Conservation (phyloP, 2,113 vertebrate genomes). For the Bettongia penicillata region DNA sequence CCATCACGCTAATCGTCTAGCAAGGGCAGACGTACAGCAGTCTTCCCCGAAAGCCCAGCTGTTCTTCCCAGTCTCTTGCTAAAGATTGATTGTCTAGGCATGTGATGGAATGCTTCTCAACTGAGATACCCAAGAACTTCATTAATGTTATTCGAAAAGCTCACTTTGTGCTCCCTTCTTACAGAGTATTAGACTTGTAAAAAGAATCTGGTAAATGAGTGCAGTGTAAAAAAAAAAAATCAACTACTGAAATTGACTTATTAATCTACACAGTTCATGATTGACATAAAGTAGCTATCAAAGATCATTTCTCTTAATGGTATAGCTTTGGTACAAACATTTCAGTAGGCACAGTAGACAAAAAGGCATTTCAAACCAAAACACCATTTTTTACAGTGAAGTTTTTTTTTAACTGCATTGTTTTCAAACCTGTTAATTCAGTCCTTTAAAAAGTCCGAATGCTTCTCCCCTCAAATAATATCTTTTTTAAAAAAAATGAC, state of each 20-base stretch:
- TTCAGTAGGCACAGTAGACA: not conserved
- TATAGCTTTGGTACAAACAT: not conserved
- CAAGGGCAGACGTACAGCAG: constrained; percentile 87
- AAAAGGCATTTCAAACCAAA: not conserved
- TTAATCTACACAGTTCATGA: not conserved
- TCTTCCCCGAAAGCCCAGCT: constrained; percentile 84
- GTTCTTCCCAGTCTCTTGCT: constrained; percentile 75
- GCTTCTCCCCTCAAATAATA: not conserved
- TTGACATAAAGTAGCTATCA: not conserved
- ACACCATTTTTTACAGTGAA: rapidly evolving
- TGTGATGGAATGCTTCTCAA: constrained; percentile 89
- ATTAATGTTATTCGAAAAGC: constrained; percentile 56
- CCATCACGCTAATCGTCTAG: constrained; percentile 90
- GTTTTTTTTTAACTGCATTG: not conserved
- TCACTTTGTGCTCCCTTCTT: constrained; percentile 28
- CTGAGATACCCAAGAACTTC: constrained; percentile 73
- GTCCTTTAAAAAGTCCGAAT: not conserved
- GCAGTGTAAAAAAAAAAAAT: not conserved
- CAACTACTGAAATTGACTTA: not conserved
- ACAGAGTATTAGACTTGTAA: constrained; percentile 19
- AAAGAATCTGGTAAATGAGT: not conserved
- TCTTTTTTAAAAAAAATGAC: constrained; percentile 19
- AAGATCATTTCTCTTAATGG: not conserved
- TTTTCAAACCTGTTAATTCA: not conserved
- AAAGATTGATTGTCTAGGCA: constrained; percentile 87